Evolutionary conservation across 2,113 vertebrate species (phyloP).

Genomic region (Mohoua ochrocephala): DNA sequence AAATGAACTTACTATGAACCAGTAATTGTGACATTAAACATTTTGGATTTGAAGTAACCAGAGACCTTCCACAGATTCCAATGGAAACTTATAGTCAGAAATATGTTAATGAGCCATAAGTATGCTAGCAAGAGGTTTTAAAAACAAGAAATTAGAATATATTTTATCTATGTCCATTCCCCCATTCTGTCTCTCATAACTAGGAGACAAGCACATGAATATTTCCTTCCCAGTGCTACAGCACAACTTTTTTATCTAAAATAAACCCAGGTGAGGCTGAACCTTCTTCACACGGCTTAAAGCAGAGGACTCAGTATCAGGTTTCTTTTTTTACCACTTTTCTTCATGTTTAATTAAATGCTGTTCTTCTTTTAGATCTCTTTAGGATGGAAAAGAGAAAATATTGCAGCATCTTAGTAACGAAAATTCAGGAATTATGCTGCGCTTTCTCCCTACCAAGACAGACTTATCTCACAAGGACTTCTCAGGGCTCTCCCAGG

Average conservation of each 20-base stretch:
- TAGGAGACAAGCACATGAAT: not conserved
- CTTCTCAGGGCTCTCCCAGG: not conserved
- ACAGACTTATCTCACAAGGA: not conserved
- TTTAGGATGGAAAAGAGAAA: not conserved
- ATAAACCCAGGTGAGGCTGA: not conserved
- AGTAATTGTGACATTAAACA: not conserved
- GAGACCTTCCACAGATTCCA: not conserved
- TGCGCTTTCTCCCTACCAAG: not conserved
- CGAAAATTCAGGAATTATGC: not conserved
- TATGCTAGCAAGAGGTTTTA: not conserved
- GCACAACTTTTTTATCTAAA: not conserved
- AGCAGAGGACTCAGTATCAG: not conserved
- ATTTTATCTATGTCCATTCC: not conserved
- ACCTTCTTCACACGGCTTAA: not conserved
- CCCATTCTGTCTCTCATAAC: not conserved
- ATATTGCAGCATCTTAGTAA: not conserved
- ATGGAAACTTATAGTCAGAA: not conserved
- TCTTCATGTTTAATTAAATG: not conserved
- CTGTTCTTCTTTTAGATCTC: not conserved
- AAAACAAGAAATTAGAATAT: not conserved
- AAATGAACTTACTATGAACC: not conserved
- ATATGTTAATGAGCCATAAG: not conserved
- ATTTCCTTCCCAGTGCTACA: not conserved
- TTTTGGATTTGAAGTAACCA: not conserved
- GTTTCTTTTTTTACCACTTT: not conserved